Conservation (phyloP, 1,140 invertebrate genomes). For the Monomorium pharaonis region DNA sequence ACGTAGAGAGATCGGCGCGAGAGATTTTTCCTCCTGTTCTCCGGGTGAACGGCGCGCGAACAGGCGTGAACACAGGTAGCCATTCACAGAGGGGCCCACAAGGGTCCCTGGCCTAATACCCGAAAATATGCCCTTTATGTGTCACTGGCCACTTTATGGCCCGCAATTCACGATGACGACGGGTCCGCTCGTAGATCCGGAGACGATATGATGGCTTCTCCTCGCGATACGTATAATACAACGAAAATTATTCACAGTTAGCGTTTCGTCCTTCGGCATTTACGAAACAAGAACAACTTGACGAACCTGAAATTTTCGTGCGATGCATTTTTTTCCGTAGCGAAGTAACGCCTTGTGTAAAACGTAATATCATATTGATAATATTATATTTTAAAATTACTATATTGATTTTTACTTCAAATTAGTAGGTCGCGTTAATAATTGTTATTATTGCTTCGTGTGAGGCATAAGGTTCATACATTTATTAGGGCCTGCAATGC, state of each 20-base stretch:
- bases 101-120: constrained; percentile 76
- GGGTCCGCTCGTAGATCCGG: constrained; percentile 47
- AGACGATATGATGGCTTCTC: constrained; percentile 57
- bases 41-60: constrained; percentile 64
- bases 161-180: constrained; percentile 68
- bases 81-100: constrained; percentile 2
- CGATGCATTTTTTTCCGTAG: not conserved
- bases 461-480: not conserved
- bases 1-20: constrained; percentile 71
- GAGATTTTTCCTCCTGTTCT: constrained; percentile 76
- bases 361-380: not conserved
- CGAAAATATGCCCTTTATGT: constrained; percentile 85
- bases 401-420: not conserved
- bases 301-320: not conserved
- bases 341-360: not conserved
- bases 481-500: constrained; percentile 16
- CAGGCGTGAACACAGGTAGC: constrained; percentile 84
- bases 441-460: not conserved
- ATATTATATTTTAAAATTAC: not conserved
- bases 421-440: constrained; percentile 37
- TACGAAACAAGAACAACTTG: not conserved
- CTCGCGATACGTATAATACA: not conserved
- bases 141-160: constrained; percentile 84
- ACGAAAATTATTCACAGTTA: constrained; percentile 4
- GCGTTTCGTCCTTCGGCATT: not conserved